Evolutionary conservation across 2,113 vertebrate species (phyloP), one percentile per base, ranked within the genome.

Genomic region (Nerophis ophidion): DNA sequence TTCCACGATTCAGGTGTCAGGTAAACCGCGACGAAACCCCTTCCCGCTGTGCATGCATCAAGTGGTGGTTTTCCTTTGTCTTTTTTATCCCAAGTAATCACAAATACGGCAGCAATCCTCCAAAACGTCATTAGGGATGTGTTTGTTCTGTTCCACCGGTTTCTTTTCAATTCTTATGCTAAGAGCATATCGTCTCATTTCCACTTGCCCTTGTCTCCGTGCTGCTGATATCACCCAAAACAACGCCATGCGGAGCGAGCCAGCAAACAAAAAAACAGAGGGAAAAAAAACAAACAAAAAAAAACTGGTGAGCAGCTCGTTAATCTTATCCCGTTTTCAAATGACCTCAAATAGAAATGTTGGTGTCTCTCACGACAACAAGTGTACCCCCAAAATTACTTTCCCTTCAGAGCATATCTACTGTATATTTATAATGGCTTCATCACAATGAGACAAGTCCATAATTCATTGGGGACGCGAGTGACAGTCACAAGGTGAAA

Each of bases 301-400:
- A 36, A 54, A 38, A 36, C 34, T 54, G 52, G 15, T 42, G 36
- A 56, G 53, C 35, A 56, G 54, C 54, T 42, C 54, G 19, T 56
- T 56, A 42, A 56, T 56, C 54, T 56, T 56, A 56, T 56, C 36
- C 36, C 54, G 19, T 56, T 42, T 42, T 56, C 35, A 56, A 56
- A 56, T 42, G 54, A 56, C 54, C 54, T 56, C 54, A 56, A 56
- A 56, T 42, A 40, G 54, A 56, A 42, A 19, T 56, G 35, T 56
- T 56, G 17, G 54, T 19, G 38, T 42, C 16, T 42, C 54, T 56
- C 19, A 19, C 36, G n/a, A 19, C 54, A 42, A 56, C 54, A 56
- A 56, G 38, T 38, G 36, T 56, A 38, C n/a, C 36, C 19, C 34
- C 16, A 36, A 56, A 56, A 56, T 56, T 42, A 56, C 54, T 42